Percentiles rank a stretch among this genome's conserved stretches.
These are phyloP conservation scores for Halichondria panicea DNA, from an alignment of 37 sponge, comb jelly and placozoan genomes.

Conservation along the genomic window DNA sequence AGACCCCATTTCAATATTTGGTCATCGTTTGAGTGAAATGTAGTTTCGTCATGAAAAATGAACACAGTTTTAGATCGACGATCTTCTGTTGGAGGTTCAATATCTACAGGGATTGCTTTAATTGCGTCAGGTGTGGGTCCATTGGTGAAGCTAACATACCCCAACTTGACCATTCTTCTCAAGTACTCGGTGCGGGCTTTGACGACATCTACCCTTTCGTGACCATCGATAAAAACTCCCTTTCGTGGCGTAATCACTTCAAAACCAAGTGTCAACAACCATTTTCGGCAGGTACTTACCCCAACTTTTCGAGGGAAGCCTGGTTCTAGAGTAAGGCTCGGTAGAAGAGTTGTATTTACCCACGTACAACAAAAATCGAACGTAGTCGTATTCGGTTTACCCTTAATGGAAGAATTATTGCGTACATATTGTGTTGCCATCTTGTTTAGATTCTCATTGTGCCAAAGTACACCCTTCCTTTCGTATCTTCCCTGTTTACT, in stretches of 20 bases:
- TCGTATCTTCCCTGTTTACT: conserved; percentile 33
- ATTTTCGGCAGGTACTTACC: conserved; percentile 25
- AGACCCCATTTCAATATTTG: conserved; percentile 18
- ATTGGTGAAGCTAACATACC: conserved; percentile 15
- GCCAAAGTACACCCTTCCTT: conserved; percentile 29
- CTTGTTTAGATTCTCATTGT: conserved; percentile 18
- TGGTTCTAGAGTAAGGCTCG: conserved; percentile 19
- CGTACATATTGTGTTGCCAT: conserved; percentile 19
- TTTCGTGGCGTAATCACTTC: conserved; percentile 15
- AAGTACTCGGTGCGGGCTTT: conserved; percentile 23
- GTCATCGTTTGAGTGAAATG: conserved; percentile 39
- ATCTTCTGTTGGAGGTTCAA: conserved; percentile 13
- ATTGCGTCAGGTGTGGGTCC: conserved; percentile 32
- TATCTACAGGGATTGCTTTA: conserved; percentile 17
- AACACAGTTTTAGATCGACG: conserved; percentile 22
- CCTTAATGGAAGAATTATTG: conserved; percentile 29
- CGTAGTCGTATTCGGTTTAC: conserved; percentile 26
- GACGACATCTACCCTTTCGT: conserved; percentile 44
- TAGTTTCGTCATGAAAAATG: conserved; percentile 36
- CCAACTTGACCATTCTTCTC: conserved; percentile 30
- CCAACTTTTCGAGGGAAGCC: conserved; percentile 30
- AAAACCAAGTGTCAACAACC: conserved; percentile 45
- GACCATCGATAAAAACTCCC: conserved; percentile 55
- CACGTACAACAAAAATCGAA: conserved; percentile 32
- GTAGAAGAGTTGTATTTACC: conserved; percentile 20